Evolutionary conservation across 1,140 invertebrate species (phyloP).

Genomic region (Ganaspis sp.): DNA sequence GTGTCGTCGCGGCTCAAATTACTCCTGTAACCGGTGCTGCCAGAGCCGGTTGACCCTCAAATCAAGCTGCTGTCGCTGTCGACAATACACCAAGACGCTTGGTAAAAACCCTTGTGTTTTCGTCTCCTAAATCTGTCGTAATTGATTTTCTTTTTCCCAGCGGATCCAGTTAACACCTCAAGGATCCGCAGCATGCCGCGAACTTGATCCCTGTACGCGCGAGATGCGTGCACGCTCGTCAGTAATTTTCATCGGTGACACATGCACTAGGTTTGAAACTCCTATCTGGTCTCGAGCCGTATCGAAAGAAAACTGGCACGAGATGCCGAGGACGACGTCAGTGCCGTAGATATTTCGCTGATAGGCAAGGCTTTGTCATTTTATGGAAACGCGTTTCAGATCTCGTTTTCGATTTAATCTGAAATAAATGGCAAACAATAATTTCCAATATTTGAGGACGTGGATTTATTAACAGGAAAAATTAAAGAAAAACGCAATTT

Average conservation of each 20-base stretch:
- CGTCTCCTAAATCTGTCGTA: slow-evolving; percentile 19
- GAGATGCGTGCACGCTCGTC: slow-evolving; percentile 34
- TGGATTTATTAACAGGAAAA: too few relatives aligned
- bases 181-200: slow-evolving; percentile 38
- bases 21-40: slow-evolving; percentile 53
- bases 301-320: slow-evolving; percentile 48
- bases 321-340: slow-evolving; percentile 12
- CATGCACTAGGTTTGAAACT: slow-evolving; percentile 22
- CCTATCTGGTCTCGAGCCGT: slow-evolving; percentile 34
- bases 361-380: neutral
- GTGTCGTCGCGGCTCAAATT: slow-evolving; percentile 54
- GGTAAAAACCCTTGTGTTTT: slow-evolving; percentile 11
- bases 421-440: too few relatives aligned
- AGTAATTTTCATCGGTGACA: slow-evolving; percentile 43
- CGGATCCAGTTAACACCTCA: neutral
- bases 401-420: too few relatives aligned
- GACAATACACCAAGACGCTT: slow-evolving; percentile 35
- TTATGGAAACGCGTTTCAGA: neutral
- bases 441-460: too few relatives aligned
- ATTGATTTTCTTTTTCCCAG: neutral
- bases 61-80: slow-evolving; percentile 1
- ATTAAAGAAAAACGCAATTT: too few relatives aligned
- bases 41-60: slow-evolving; percentile 34
- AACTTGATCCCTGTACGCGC: slow-evolving; percentile 33
- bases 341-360: slow-evolving; percentile 16